Evolutionary conservation across 2,797 vertebrate genomes (phyloP).

Genomic region (Scolopax rusticola): DNA sequence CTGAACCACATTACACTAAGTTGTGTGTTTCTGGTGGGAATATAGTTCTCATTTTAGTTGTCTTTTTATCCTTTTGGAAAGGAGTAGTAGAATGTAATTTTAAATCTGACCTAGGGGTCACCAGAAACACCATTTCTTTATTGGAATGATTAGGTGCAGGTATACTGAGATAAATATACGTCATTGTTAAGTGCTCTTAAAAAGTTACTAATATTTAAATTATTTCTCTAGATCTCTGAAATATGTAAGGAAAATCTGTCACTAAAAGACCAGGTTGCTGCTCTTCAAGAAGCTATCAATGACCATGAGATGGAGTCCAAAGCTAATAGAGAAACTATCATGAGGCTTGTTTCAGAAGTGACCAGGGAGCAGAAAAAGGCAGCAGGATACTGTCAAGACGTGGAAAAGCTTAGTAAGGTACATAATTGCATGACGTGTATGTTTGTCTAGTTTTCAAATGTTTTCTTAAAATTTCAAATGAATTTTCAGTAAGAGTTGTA

Average conservation of each 20-base stretch:
- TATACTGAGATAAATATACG: background rate
- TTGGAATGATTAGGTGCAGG: background rate
- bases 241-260: conserved; percentile 78
- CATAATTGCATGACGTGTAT: background rate
- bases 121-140: background rate
- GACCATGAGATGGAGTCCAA: conserved; percentile 90
- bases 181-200: background rate
- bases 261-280: conserved; percentile 78
- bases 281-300: conserved; percentile 83
- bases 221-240: conserved; percentile 76
- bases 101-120: background rate
- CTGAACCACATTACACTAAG: background rate
- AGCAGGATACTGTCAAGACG: conserved; percentile 73
- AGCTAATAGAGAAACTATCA: conserved; percentile 88
- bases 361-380: conserved; percentile 82
- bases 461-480: background rate
- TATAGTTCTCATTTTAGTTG: background rate
- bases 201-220: background rate
- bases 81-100: background rate
- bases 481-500: background rate
- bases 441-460: background rate
- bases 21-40: background rate
- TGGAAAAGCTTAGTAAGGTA: conserved; percentile 85
- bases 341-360: conserved; percentile 87
- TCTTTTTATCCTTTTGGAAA: background rate